Evolutionary conservation across 2,888 invertebrate species (phyloP).

Genomic region (Mesoligia furuncula): DNA sequence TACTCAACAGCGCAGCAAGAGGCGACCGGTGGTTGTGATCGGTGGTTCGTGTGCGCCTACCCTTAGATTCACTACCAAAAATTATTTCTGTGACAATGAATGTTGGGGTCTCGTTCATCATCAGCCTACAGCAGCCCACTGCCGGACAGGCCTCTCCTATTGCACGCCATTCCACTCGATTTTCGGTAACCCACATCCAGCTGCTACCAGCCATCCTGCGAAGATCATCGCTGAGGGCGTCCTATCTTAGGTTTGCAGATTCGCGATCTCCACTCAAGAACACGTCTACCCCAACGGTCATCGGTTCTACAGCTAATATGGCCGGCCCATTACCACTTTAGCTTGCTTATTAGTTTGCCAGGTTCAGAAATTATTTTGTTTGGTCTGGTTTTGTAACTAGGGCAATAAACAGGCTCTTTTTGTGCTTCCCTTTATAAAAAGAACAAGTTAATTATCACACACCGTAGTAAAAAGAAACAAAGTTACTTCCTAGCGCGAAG

Average conservation of each 20-base stretch:
- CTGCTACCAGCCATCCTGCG: background rate
- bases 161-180: background rate
- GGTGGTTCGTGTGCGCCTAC: no score
- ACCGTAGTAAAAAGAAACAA: slow-evolving; percentile 15
- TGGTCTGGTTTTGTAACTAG: background rate
- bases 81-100: no score
- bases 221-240: background rate
- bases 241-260: background rate
- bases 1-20: no score
- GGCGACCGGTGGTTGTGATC: no score
- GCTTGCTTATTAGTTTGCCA: no score
- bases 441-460: slow-evolving; percentile 25
- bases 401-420: background rate
- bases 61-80: no score
- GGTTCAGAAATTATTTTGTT: background rate
- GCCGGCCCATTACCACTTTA: no score
- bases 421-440: background rate
- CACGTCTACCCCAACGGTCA: no score
- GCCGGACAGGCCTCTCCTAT: background rate
- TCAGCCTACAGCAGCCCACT: background rate
- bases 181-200: background rate
- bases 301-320: no score
- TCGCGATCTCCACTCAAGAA: no score
- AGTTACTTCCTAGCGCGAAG: slow-evolving; percentile 24
- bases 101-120: no score